phyloP scores from a whole-genome alignment of 1,140 invertebrate species.

The Scaptodrosophila lebanonensis region DNA sequence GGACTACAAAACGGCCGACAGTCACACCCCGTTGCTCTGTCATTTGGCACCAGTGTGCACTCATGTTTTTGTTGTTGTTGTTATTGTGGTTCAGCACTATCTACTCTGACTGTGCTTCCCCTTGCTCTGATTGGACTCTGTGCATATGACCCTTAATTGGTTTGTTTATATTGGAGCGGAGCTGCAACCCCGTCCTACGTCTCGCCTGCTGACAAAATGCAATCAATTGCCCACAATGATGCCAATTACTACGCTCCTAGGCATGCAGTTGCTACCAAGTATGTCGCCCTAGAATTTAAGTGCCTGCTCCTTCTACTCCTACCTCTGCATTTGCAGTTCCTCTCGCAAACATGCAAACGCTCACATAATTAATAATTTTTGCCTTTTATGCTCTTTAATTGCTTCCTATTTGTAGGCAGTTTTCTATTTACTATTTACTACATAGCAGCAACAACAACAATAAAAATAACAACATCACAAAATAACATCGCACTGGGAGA shows the following conservation, averaged over 20 bases:
- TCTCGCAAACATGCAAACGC: constrained; percentile 3
- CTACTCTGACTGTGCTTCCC: constrained; percentile 16
- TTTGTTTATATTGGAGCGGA: constrained; percentile 68
- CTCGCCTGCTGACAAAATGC: constrained; percentile 60
- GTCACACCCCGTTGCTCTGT: neutral
- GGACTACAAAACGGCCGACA: constrained; percentile 3
- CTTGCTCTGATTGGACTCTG: constrained; percentile 27
- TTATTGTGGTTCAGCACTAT: neutral
- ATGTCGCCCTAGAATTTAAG: too few species aligned
- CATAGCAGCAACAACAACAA: constrained; percentile 25
- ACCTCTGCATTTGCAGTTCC: neutral
- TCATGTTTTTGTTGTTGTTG: constrained; percentile 14
- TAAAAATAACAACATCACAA: too few species aligned
- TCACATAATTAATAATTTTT: constrained; percentile 69
- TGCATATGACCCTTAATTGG: constrained; percentile 65
- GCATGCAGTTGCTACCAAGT: neutral
- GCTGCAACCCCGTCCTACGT: too few species aligned
- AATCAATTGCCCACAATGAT: constrained; percentile 73
- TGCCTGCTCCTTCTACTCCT: neutral
- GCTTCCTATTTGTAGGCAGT: constrained; percentile 64
- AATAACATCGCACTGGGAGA: too few species aligned
- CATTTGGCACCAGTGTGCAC: neutral
- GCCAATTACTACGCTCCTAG: constrained; percentile 55
- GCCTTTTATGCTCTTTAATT: constrained; percentile 69
- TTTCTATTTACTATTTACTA: constrained; percentile 55